A percentile compares a stretch with the other conserved stretches of the same genome.
Evolutionary conservation across 2,113 vertebrate species (phyloP).

Genomic region (Rissa tridactyla): DNA sequence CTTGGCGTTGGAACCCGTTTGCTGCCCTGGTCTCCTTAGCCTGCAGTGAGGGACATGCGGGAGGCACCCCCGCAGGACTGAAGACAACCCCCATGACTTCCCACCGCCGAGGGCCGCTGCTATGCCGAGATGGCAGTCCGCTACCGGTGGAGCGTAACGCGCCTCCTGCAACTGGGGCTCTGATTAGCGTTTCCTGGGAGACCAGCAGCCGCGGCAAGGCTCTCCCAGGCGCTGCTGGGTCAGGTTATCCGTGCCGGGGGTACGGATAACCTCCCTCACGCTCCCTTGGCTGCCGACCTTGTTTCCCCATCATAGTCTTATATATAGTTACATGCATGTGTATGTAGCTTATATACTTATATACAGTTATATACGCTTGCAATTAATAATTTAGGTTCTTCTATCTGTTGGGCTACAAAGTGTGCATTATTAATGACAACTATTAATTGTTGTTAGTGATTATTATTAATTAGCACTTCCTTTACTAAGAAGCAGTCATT

Average conservation of each 20-base stretch:
- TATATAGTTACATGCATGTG: neutral
- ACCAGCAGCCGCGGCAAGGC: constrained; percentile 50
- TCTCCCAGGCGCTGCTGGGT: neutral
- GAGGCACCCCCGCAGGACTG: neutral
- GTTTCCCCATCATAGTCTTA: neutral
- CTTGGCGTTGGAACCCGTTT: neutral
- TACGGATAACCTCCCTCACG: neutral
- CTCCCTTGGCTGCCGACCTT: neutral
- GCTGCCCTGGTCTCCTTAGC: neutral
- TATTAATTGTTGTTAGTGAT: neutral
- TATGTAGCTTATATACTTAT: neutral
- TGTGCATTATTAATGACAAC: neutral
- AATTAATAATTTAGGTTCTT: neutral
- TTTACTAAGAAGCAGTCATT: neutral
- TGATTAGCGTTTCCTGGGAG: constrained; percentile 92
- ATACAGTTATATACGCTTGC: neutral
- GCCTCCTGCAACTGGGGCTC: neutral
- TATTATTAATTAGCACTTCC: neutral
- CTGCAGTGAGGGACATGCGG: neutral
- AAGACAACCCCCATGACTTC: neutral
- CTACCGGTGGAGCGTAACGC: fast-evolving
- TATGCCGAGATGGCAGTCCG: neutral
- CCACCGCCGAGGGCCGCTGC: neutral
- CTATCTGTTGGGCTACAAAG: neutral
- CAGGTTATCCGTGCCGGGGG: neutral